Percentiles rank a stretch among this genome's conserved stretches.
Conservation (phyloP, 2,113 vertebrate species). For the Opisthocomus hoazin region DNA sequence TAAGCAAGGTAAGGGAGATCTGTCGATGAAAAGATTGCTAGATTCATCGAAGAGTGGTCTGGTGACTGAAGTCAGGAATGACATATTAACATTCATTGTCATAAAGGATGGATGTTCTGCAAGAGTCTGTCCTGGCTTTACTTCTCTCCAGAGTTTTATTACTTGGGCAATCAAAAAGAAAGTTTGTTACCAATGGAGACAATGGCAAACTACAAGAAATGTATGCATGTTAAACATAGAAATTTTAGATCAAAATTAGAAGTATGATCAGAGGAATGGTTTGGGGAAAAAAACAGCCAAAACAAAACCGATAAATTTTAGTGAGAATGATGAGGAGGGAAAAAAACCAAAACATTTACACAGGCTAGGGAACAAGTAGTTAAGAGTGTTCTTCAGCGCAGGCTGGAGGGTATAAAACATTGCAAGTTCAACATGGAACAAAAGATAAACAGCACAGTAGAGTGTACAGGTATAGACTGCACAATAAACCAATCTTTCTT, state of each 20-base stretch:
- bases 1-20: not conserved
- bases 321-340: not conserved
- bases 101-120: not conserved
- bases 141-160: not conserved
- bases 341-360: not conserved
- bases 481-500: not conserved
- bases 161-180: not conserved
- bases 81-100: not conserved
- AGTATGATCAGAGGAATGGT: not conserved
- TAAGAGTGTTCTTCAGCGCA: not conserved
- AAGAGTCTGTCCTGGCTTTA: not conserved
- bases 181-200: not conserved
- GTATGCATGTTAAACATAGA: not conserved
- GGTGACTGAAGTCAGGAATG: not conserved
- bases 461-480: not conserved
- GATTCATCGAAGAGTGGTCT: not conserved
- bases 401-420: not conserved
- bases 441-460: not conserved
- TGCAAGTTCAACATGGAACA: not conserved
- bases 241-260: not conserved
- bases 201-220: not conserved
- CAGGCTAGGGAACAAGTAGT: not conserved
- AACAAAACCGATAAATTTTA: not conserved
- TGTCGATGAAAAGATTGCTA: not conserved
- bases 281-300: fast-evolving